These are phyloP conservation scores for Cryptosula pallasiana DNA, from an alignment of 2,888 invertebrate species.

Conservation along the genomic window DNA sequence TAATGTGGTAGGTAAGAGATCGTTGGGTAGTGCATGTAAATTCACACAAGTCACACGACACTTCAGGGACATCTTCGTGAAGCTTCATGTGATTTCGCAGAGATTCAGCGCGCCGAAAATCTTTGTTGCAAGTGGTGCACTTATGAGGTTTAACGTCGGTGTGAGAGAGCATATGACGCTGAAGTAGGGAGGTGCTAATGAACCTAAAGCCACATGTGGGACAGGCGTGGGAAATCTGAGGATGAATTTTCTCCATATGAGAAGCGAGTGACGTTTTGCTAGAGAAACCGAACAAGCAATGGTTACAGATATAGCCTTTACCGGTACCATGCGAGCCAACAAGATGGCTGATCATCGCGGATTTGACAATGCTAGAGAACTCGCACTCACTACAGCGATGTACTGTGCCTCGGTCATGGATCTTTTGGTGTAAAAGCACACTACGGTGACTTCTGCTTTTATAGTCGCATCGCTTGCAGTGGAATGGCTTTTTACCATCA, in stretches of 20 bases:
- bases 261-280: not conserved
- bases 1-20: not conserved
- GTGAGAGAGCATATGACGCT: slow-evolving; percentile 18
- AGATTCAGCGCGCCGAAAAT: not conserved
- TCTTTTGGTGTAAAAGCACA: not conserved
- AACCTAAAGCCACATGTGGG: not conserved
- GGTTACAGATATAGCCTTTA: not conserved
- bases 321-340: slow-evolving; percentile 1
- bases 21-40: not conserved
- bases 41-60: slow-evolving; percentile 13
- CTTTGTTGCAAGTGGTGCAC: not conserved
- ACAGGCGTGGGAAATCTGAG: not conserved
- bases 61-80: not conserved
- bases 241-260: slow-evolving; percentile 16
- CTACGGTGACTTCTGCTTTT: not conserved
- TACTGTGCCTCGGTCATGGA: slow-evolving; percentile 3
- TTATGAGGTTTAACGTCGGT: not conserved
- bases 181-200: not conserved
- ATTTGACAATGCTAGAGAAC: not conserved
- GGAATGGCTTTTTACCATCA: not conserved
- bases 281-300: slow-evolving; percentile 6
- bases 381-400: slow-evolving; percentile 18
- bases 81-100: slow-evolving; percentile 13
- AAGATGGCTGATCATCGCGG: not conserved
- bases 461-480: not conserved